phyloP scores from a whole-genome alignment of 2,888 invertebrate genomes.

The Cacoxenus indagator region DNA sequence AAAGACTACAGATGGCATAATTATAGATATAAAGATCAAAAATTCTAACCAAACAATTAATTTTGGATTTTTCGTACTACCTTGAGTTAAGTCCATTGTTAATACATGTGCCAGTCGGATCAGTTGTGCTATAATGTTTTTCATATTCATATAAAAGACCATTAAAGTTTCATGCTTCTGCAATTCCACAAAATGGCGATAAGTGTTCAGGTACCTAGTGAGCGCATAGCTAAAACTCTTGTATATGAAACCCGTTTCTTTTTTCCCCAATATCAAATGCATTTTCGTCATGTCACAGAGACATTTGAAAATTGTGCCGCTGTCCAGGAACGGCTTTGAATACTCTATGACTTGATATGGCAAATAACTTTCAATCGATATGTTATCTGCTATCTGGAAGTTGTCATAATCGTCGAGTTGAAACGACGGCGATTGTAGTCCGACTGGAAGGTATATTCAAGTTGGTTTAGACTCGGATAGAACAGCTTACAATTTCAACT shows the following conservation, averaged over 20 bases:
- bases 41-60: not conserved
- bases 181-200: conserved; percentile 70
- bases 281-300: conserved; percentile 49
- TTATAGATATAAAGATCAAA: too few relatives aligned
- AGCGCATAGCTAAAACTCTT: conserved; percentile 77
- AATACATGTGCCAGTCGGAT: conserved; percentile 59
- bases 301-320: conserved; percentile 65
- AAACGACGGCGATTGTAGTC: conserved; percentile 75
- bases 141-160: conserved; percentile 41
- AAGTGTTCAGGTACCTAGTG: conserved; percentile 74
- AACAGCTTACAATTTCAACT: not conserved
- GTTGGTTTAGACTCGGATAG: too few relatives aligned
- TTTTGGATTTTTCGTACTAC: not conserved
- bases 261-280: not conserved
- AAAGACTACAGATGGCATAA: too few relatives aligned
- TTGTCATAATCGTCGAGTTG: conserved; percentile 69
- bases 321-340: conserved; percentile 60
- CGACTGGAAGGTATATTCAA: conserved; percentile 68
- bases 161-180: conserved; percentile 17
- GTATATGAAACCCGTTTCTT: conserved; percentile 31
- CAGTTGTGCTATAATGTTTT: conserved; percentile 61
- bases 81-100: conserved; percentile 57
- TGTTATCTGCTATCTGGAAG: conserved; percentile 71
- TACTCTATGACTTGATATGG: conserved; percentile 71
- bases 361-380: conserved; percentile 72